phyloP scores from a whole-genome alignment of 2,888 invertebrate species.

The Muschampia plurimacula region DNA sequence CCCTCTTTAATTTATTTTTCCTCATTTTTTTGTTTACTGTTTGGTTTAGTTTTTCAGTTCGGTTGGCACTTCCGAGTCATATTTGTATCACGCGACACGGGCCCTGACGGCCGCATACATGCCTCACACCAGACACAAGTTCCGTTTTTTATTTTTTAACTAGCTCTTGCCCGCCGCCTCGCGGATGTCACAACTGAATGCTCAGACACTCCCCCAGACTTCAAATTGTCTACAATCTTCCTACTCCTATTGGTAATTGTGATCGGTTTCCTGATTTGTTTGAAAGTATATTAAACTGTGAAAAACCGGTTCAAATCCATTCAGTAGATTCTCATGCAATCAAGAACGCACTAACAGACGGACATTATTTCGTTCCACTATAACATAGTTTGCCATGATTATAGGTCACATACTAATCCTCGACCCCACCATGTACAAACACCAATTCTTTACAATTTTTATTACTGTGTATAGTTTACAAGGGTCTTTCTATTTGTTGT shows the following conservation, averaged over 20 bases:
- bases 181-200: slow-evolving; percentile 30
- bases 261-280: slow-evolving; percentile 11
- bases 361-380: slow-evolving; percentile 31
- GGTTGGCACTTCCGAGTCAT: slow-evolving; percentile 76
- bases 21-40: slow-evolving; percentile 56
- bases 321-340: slow-evolving; percentile 38
- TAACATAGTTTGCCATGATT: slow-evolving; percentile 29
- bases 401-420: slow-evolving; percentile 40
- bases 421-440: slow-evolving; percentile 47
- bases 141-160: slow-evolving; percentile 46
- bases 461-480: slow-evolving; percentile 53
- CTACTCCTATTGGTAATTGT: slow-evolving; percentile 40
- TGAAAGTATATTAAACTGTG: slow-evolving; percentile 47
- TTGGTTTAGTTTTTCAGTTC: slow-evolving; percentile 57
- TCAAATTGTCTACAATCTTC: slow-evolving; percentile 13
- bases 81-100: slow-evolving; percentile 79
- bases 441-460: slow-evolving; percentile 49
- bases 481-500: slow-evolving; percentile 68
- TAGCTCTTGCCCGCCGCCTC: slow-evolving; percentile 41
- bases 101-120: slow-evolving; percentile 67
- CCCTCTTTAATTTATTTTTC: slow-evolving; percentile 55
- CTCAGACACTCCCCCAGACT: slow-evolving; percentile 16
- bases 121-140: slow-evolving; percentile 74
- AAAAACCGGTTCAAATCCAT: slow-evolving; percentile 49
- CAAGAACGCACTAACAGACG: slow-evolving; percentile 39